These are phyloP conservation scores for Diadumene lineata DNA, from an alignment of 92 coral and sea anemone genomes.

Conservation along the genomic window DNA sequence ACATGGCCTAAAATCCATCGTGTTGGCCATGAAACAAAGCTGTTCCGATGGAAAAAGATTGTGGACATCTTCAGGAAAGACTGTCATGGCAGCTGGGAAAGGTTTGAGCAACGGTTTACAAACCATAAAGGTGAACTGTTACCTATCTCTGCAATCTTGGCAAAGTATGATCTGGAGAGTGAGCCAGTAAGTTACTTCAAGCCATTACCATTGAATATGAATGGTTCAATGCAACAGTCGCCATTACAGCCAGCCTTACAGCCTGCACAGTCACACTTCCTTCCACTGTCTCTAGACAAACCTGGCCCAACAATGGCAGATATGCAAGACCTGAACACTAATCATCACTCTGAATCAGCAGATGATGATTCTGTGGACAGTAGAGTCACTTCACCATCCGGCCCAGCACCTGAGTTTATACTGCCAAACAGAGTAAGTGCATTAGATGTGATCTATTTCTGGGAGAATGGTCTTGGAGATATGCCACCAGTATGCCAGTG, in stretches of 20 bases:
- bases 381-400: conserved; percentile 27
- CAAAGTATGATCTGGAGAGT: conserved; percentile 93
- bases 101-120: conserved; percentile 80
- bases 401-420: conserved; percentile 64
- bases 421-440: conserved; percentile 95
- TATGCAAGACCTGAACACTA: conserved; percentile 16
- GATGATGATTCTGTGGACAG: conserved; percentile 13
- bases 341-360: conserved; percentile 26
- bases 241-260: no score
- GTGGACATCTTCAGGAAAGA: conserved; percentile 96
- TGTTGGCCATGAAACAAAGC: conserved; percentile 97
- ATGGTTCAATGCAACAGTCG: conserved; percentile 30
- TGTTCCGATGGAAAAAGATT: conserved; percentile 96
- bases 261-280: not conserved
- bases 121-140: conserved; percentile 86
- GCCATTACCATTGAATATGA: conserved; percentile 46
- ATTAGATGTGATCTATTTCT: conserved; percentile 89
- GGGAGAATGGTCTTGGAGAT: conserved; percentile 96
- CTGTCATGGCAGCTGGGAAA: conserved; percentile 92
- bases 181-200: conserved; percentile 66
- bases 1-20: conserved; percentile 96
- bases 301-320: conserved; percentile 40
- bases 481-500: conserved; percentile 97
- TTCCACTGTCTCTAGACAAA: conserved; percentile 14
- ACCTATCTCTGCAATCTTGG: conserved; percentile 91